phyloP scores from a whole-genome alignment of 2,113 vertebrate genomes.

The Parotia lawesii region DNA sequence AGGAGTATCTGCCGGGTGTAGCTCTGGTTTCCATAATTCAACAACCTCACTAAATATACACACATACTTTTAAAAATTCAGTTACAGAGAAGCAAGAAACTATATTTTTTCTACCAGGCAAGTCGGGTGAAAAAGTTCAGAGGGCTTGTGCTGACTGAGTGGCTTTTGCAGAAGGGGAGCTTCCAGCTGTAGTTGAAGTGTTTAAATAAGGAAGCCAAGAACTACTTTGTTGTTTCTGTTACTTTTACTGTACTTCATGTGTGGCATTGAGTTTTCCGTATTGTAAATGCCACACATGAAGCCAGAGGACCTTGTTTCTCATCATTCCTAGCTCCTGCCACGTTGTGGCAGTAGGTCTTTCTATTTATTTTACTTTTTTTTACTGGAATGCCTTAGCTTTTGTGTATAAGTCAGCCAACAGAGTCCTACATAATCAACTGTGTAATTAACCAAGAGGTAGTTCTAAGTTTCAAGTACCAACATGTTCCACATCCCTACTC shows the following conservation, averaged over 20 bases:
- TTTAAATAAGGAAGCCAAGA: constrained; percentile 74
- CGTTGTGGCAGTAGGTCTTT: constrained; percentile 20
- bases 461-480: constrained; percentile 15
- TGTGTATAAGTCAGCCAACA: neutral
- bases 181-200: constrained; percentile 63
- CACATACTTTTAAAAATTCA: constrained; percentile 10
- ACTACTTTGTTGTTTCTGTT: constrained; percentile 52
- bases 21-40: constrained; percentile 52
- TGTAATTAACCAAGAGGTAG: constrained; percentile 24
- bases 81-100: neutral
- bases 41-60: neutral
- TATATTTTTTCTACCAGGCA: neutral
- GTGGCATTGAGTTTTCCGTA: constrained; percentile 63
- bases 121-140: constrained; percentile 30
- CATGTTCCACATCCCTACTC: neutral
- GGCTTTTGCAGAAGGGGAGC: constrained; percentile 65
- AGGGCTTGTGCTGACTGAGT: constrained; percentile 56
- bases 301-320: constrained; percentile 42
- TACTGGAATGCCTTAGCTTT: constrained; percentile 11
- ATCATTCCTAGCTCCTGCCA: constrained; percentile 39
- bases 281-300: constrained; percentile 65
- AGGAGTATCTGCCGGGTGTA: constrained; percentile 19
- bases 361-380: constrained; percentile 14
- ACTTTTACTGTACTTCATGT: constrained; percentile 64
- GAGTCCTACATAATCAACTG: neutral